Evolutionary conservation across 2,113 vertebrate genomes (phyloP), one percentile per base, ranked within the genome.

Genomic region (Anguilla rostrata): DNA sequence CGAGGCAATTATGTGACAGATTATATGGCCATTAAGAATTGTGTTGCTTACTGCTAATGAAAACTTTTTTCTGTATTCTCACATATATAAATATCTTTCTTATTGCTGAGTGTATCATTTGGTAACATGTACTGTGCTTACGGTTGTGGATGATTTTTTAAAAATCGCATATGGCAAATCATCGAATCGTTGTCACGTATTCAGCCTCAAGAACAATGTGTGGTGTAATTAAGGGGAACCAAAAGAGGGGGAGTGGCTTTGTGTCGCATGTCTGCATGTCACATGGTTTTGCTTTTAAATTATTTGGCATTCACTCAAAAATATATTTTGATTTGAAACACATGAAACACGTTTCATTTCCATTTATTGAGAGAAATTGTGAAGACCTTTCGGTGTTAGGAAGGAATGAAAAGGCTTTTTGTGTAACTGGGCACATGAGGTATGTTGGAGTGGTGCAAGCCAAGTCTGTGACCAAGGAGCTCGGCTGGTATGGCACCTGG

Each of bases 401-500:
- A 29, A 34, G 9, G 26, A 57, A 83, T 8, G 53, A 60, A 60
- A 29, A 3, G n/a, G 8, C 11, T 83, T 57, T 83, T 57, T 83
- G 82, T 83, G 82, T 8, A 29, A 29, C 49, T 56, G 43, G 82
- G 49, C 26, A 41, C 29, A 29, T 39, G 82, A 53, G 46, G 46
- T 56, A 29, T 83, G 82, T 57, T 83, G 49, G 26, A 41, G n/a
- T 56, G 82, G 63, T 18, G 20, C 82, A 39, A 46, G 82, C 16
- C 53, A 83, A 60, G 82, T 56, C 29, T 8, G 71, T 75, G 71
- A 29, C 71, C 71, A 29, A 75, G 71, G 41, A 78, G 56, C 40
- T 53, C 80, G 84, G 87, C 41, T 43, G 88, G 85, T 78, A 78
- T 85, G 63, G 78, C 88, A 90, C 84, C 86, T 88, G 88, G 86